Evolutionary conservation across 1,140 invertebrate species (phyloP), one percentile per base, ranked within the genome.

Genomic region (Zophobas atratus): DNA sequence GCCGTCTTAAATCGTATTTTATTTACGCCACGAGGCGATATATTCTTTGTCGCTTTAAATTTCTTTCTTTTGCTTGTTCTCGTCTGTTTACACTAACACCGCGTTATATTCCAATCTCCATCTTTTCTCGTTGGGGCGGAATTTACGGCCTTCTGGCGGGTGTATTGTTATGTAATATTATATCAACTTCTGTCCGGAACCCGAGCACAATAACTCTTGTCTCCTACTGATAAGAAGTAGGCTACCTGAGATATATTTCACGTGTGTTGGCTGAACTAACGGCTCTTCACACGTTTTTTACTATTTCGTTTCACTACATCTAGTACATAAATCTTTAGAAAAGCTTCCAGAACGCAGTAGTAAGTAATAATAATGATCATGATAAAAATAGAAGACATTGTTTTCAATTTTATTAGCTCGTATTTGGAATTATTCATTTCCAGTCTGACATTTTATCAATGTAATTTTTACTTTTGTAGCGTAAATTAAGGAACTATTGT

Each of bases 211-310:
- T 51, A 51, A 51, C 49, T 51, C 20, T 67, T 43, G 60, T 43
- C 60, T 67, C 39, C n/a, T 36, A 36, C 6, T 67, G 60, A 43
- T 67, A 67, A 41, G 60, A 67, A 67, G 43, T 3, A 32, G 38
- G 41, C 60, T 67, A 32, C 39, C 39, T 32, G 60, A 67, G 39
- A 67, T 67, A 67, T 43, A 67, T 67, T 67, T 67, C 39, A 67
- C 8, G 8, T 67, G 39, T 67, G 6, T 51, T 51, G 20, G 20
- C 20, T 20, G 20, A 20, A 20, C 20, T 20, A 20, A 20, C 20
- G 20, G 20, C 20, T 20, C 20, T 20, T 20, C 20, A 20, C 20
- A 20, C 20, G 20, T 20, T 20, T 20, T 20, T 20, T 20, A 20
- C 20, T 20, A 20, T 20, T 20, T 20, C 20, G 20, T 20, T 20